Evolutionary conservation across 1,140 invertebrate genomes (phyloP).

Genomic region (Pemphigus obesinymphae): DNA sequence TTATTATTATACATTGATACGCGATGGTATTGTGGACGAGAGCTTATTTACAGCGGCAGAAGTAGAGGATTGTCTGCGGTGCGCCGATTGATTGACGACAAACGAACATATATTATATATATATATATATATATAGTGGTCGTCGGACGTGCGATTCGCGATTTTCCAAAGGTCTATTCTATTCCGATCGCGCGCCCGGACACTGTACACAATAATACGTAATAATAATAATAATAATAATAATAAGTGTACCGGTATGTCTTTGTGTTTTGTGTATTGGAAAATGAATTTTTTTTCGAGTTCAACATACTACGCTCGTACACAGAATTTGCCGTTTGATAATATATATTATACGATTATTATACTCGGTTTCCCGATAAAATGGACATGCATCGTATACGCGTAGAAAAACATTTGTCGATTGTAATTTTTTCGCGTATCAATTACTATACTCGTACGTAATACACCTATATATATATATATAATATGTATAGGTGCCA

Average conservation of each 20-base stretch:
- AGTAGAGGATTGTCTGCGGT: background rate
- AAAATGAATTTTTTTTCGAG: conserved; percentile 9
- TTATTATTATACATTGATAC: conserved; percentile 1
- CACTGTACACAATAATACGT: background rate
- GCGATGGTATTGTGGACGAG: conserved; percentile 1
- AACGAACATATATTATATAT: background rate
- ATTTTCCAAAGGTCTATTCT: conserved; percentile 18
- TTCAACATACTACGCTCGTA: conserved; percentile 5
- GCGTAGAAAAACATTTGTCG: background rate
- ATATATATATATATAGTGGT: no score
- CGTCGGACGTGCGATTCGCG: conserved; percentile 36
- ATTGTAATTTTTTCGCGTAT: background rate
- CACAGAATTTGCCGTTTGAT: background rate
- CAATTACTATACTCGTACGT: background rate
- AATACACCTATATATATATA: background rate
- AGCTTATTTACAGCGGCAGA: background rate
- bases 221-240: conserved; percentile 10
- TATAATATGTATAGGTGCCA: background rate
- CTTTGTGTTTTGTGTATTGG: background rate
- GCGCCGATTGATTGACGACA: background rate
- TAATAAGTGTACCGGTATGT: conserved; percentile 4
- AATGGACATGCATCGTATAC: background rate
- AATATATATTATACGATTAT: background rate
- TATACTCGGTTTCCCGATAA: background rate
- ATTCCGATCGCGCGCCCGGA: background rate